phyloP scores from a whole-genome alignment of 2,113 vertebrate genomes.

The Pimephales promelas region DNA sequence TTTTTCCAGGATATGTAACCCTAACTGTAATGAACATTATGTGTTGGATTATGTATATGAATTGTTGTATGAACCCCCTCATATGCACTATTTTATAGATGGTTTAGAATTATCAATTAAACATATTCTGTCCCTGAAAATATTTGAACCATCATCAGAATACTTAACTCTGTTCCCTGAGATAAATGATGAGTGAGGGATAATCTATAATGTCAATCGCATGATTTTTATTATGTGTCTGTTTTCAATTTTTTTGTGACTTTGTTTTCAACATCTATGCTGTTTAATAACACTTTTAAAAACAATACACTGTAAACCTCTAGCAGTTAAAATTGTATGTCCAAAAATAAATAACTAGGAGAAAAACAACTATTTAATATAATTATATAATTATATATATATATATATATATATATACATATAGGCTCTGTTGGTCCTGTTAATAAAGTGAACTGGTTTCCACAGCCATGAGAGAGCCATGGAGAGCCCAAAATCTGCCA shows the following conservation, averaged over 20 bases:
- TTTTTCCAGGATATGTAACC: background rate
- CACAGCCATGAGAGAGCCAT: too few relatives aligned
- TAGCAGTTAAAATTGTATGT: background rate
- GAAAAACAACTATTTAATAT: too few relatives aligned
- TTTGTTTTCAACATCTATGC: background rate
- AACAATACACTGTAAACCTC: background rate
- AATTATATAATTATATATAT: too few relatives aligned
- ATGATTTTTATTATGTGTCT: background rate
- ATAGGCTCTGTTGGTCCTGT: too few relatives aligned
- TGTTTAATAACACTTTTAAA: background rate
- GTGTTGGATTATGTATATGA: conserved; percentile 24
- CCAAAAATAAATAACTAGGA: background rate
- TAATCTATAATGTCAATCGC: background rate
- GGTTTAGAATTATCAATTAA: conserved; percentile 67
- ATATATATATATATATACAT: too few relatives aligned
- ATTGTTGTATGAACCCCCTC: conserved; percentile 15
- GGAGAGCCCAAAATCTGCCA: too few relatives aligned
- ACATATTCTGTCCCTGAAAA: conserved; percentile 64
- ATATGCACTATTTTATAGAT: conserved; percentile 63
- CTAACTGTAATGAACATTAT: background rate
- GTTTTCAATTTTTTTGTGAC: background rate
- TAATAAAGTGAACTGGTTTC: too few relatives aligned
- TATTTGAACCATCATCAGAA: conserved; percentile 8
- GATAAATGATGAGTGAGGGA: background rate
- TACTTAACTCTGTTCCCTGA: background rate